These are phyloP conservation scores for Selenia dentaria DNA, from an alignment of 2,888 invertebrate species.

Conservation along the genomic window DNA sequence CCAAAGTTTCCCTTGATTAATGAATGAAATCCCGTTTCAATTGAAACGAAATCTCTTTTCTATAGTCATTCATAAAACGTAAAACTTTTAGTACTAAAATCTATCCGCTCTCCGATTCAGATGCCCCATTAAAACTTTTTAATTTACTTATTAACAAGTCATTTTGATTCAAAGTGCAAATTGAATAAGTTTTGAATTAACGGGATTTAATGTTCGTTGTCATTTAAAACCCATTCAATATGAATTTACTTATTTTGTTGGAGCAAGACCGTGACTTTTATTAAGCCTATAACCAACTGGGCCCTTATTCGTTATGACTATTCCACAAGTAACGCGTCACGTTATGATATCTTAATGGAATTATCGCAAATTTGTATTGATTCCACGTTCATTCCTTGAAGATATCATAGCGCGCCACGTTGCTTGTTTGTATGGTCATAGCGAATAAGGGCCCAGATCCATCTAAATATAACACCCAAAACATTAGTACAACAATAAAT, in stretches of 20 bases:
- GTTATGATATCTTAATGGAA: too few species aligned
- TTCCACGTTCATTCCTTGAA: too few species aligned
- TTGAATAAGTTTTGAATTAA: not conserved
- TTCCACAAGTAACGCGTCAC: too few species aligned
- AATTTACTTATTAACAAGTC: slow-evolving; percentile 4
- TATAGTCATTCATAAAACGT: slow-evolving; percentile 16
- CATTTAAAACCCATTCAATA: too few species aligned
- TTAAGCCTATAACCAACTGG: not conserved
- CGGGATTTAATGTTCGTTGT: too few species aligned
- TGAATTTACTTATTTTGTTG: not conserved
- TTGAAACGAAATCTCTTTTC: slow-evolving; percentile 6
- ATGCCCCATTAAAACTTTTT: slow-evolving; percentile 8
- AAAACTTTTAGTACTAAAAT: slow-evolving; percentile 12
- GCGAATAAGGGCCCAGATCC: too few species aligned
- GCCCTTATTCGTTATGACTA: not conserved
- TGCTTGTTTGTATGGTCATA: too few species aligned
- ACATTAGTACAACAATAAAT: too few species aligned
- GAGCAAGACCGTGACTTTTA: not conserved
- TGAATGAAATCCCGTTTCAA: slow-evolving; percentile 16
- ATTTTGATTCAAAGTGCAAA: slow-evolving; percentile 1
- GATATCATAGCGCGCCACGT: too few species aligned
- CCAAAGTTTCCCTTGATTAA: slow-evolving; percentile 12
- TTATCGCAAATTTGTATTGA: too few species aligned
- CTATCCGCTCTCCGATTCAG: not conserved
- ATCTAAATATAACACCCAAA: too few species aligned